These are phyloP conservation scores for Knipowitschia caucasica DNA, from an alignment of 2,797 vertebrate genomes.

Conservation along the genomic window DNA sequence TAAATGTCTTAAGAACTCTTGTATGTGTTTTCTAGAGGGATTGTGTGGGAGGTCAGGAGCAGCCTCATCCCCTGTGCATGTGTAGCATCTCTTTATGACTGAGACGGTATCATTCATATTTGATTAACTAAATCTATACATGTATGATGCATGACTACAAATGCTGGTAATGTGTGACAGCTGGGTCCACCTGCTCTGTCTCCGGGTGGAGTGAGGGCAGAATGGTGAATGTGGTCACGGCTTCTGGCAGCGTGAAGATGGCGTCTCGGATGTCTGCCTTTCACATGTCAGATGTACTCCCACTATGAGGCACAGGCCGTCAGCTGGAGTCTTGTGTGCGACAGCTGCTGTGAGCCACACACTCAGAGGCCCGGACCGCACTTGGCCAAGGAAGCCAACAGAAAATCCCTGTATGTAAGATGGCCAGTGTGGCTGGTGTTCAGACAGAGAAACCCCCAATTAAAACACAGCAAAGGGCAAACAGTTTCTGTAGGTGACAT, in stretches of 20 bases:
- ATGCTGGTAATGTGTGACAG: conserved; percentile 39
- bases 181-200: conserved; percentile 50
- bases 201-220: conserved; percentile 19
- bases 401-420: too few relatives aligned
- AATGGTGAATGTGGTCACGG: conserved; percentile 16
- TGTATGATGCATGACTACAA: conserved; percentile 50
- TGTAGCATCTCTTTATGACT: conserved; percentile 2
- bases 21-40: conserved; percentile 1
- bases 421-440: neutral
- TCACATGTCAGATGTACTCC: conserved; percentile 63
- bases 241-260: conserved; percentile 28
- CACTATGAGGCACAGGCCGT: conserved; percentile 56
- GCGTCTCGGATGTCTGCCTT: conserved; percentile 44
- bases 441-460: neutral
- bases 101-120: conserved; percentile 37
- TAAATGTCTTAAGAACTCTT: neutral
- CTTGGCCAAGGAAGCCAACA: conserved; percentile 44
- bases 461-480: neutral
- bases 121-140: conserved; percentile 43
- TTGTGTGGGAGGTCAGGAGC: conserved; percentile 1
- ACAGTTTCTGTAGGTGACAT: neutral
- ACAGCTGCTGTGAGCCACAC: conserved; percentile 56
- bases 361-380: conserved; percentile 5
- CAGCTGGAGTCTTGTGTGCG: conserved; percentile 62
- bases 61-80: conserved; percentile 5